Base-by-base conservation (phyloP, 2,888 invertebrate species). In the Arctia plantaginis region DNA sequence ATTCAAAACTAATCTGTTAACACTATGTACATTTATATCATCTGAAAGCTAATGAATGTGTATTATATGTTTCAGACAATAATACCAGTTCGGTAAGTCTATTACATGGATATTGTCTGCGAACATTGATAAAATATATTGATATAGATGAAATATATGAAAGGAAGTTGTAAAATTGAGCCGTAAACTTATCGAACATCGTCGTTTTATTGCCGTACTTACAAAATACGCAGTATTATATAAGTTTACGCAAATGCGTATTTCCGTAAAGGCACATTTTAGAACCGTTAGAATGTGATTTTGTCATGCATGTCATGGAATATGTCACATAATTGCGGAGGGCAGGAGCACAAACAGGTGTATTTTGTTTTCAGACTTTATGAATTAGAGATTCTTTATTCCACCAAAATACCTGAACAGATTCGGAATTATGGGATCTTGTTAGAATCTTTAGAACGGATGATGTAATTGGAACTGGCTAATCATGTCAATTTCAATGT, bases 171-270 rank as follows among this genome's bases (percentile, higher is more conserved):
- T 87, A 85, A 86, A 85, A 77, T 78, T 69, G 69, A 66, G 80
- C 75, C 78, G 78, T 87, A 87, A 87, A 87, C 79, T 87, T 86
- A 87, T 87, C 78, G 78, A 82, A 76, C 75, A 86, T 83, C 81
- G 82, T 81, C 75, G 76, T 81, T 87, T 87, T 82, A 87, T 82
- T 83, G 77, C 78, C 69, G 41, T 59, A 73, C 69, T 78, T 72
- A 72, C 76, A 78, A 69, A 51, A 76, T 79, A 71, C 62, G 67
- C 33, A 70, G 74, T 78, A 68, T 80, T 83, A 80, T 72, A 68
- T 77, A 78, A 81, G 62, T 64, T 33, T 35, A 35, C 35, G 68
- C 33, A 41, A 65, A 39, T 65, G 27, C 51, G 73, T 65, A 65
- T 68, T 47, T 47, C 62, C 35, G 33, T 68, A 10, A 20, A 33